Percentiles rank a stretch among this genome's conserved stretches.
phyloP scores from a whole-genome alignment of 2,888 invertebrate genomes.

The Sphaerophoria rueppellii region DNA sequence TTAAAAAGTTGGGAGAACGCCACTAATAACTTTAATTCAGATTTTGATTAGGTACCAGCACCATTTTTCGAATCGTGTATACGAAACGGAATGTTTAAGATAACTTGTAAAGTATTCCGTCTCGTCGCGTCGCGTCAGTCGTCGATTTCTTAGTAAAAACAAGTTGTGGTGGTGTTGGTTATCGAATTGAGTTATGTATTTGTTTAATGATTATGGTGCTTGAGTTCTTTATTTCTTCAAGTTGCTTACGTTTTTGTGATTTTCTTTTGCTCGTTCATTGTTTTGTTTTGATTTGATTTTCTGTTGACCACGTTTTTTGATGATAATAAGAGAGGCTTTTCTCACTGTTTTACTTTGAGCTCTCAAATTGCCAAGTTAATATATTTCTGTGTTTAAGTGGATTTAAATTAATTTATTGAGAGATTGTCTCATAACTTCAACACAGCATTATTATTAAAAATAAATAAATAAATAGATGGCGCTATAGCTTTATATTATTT shows the following conservation, averaged over 20 bases:
- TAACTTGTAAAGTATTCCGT: slow-evolving; percentile 19
- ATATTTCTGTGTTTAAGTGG: no score
- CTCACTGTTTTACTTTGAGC: no score
- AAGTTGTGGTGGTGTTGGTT: neutral
- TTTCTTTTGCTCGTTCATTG: neutral
- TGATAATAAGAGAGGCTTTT: neutral
- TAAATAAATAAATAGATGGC: no score
- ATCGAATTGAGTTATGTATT: neutral
- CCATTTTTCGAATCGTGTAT: slow-evolving; percentile 8
- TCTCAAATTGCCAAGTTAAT: no score
- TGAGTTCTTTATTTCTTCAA: neutral
- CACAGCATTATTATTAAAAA: no score
- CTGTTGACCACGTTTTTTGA: slow-evolving; percentile 6
- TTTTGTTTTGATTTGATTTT: slow-evolving; percentile 18
- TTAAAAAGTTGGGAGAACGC: slow-evolving; percentile 31
- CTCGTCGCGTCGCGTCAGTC: neutral
- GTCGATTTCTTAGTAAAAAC: no score
- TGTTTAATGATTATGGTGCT: neutral
- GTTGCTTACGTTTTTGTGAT: neutral
- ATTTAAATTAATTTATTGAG: no score
- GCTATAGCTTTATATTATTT: no score
- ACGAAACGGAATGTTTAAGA: neutral
- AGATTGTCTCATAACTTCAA: no score
- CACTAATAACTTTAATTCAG: slow-evolving; percentile 62
- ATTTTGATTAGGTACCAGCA: slow-evolving; percentile 25